A percentile compares a stretch with the other conserved stretches of the same genome.
Evolutionary conservation across 2,113 vertebrate genomes (phyloP).

Genomic region (Phylloscopus trochiloides): DNA sequence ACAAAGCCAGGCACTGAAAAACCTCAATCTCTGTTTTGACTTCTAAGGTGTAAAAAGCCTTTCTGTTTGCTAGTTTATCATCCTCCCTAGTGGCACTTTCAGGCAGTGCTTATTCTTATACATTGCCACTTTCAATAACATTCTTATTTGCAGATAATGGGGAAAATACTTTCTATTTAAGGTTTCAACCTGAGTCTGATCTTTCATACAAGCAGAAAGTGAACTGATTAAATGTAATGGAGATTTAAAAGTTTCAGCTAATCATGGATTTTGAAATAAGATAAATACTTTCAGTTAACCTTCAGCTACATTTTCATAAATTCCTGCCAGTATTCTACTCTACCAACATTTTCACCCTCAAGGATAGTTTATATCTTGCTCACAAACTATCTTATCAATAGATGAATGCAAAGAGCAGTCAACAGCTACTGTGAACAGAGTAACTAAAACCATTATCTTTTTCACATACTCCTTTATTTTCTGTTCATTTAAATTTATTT

Average conservation of each 20-base stretch:
- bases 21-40: background rate
- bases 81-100: background rate
- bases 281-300: background rate
- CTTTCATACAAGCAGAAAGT: background rate
- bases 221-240: background rate
- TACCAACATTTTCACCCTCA: background rate
- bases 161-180: conserved; percentile 37
- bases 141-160: conserved; percentile 27
- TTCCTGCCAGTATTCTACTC: background rate
- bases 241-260: conserved; percentile 1
- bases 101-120: background rate
- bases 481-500: background rate
- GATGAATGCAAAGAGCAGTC: background rate
- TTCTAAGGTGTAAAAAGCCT: background rate
- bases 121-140: background rate
- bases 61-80: background rate
- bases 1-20: background rate
- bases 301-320: background rate
- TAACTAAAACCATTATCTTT: background rate
- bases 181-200: conserved; percentile 25
- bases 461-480: background rate
- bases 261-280: background rate
- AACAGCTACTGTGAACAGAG: background rate
- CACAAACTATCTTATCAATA: background rate
- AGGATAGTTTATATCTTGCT: background rate